Conservation (phyloP, 2,888 invertebrate genomes). For the Saturnia japonica region DNA sequence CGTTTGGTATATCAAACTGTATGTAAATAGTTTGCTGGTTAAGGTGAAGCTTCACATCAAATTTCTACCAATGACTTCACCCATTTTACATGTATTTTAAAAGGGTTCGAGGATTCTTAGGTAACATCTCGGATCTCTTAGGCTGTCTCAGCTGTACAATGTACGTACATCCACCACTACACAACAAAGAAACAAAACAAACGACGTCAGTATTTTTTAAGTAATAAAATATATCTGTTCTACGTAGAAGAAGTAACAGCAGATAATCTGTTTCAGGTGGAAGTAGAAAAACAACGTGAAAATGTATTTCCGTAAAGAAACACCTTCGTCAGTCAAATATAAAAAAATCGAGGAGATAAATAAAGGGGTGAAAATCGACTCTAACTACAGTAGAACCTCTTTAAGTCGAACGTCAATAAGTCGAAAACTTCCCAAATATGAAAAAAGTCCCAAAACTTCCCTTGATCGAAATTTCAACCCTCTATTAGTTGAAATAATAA, state of each 20-base stretch:
- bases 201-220: neutral
- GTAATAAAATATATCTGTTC: neutral
- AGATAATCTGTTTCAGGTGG: neutral
- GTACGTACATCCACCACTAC: too few relatives aligned
- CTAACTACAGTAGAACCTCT: too few relatives aligned
- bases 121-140: too few relatives aligned
- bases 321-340: neutral
- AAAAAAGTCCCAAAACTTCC: too few relatives aligned
- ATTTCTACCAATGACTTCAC: neutral
- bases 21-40: slow-evolving; percentile 21
- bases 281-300: neutral
- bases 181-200: too few relatives aligned
- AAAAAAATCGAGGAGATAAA: neutral
- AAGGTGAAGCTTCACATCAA: slow-evolving; percentile 7
- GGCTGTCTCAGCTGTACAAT: too few relatives aligned
- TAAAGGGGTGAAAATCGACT: too few relatives aligned
- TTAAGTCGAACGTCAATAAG: too few relatives aligned
- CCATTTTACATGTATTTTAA: neutral
- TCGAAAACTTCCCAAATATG: too few relatives aligned
- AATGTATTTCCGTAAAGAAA: neutral
- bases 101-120: neutral
- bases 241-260: neutral
- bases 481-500: too few relatives aligned
- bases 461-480: too few relatives aligned
- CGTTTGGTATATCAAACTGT: slow-evolving; percentile 13